Base-by-base conservation (phyloP, 2,113 vertebrate species). In the Oreochromis spilurus region DNA sequence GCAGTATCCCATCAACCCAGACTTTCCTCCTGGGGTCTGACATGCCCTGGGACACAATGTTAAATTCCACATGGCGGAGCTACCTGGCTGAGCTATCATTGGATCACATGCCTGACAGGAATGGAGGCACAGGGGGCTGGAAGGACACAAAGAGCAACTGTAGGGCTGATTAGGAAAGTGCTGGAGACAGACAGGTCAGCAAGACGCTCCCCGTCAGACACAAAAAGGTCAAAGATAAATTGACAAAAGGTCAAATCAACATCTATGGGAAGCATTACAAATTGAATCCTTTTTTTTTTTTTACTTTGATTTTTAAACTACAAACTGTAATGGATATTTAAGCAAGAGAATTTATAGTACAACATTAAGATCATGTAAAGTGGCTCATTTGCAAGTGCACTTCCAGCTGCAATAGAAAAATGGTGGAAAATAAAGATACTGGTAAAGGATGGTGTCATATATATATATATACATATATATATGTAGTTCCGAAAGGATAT, bases 1-100 rank as follows among this genome's bases (percentile, higher is more conserved):
- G 72, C 93, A 92, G 91, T 52, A 78, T 91, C 84, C 84, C 40
- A 45, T 95, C 91, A 82, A 52, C 88, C 91, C 88, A 92, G 92
- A 93, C 92, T 90, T 89, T 81, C 79, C 87, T 89, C 62, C 81
- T 26, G 43, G 87, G 84, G 89, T 88, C 89, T 31, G 19, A 77
- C 90, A 48, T 88, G 87, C 91, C 88, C 90, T 31, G 2, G 88
- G 92, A 94, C 88, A 86, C 86, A 80, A 94, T 93, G 95, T 94
- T 90, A 96, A 95, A 96, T 96, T 96, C 96, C 95, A 94, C 95
- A 96, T 90, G 86, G 91, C 90, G 87, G 62, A 94, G 93, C 94
- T 94, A 96, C 96, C 95, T 95, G 94, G 84, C 81, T 31, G 38
- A 29, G 85, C 89, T 93, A 92, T 94, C 93, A 95, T 70, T 88